Evolutionary conservation across 2,888 invertebrate species (phyloP), one percentile per base, ranked within the genome.

Genomic region (Drosophila diplacantha): DNA sequence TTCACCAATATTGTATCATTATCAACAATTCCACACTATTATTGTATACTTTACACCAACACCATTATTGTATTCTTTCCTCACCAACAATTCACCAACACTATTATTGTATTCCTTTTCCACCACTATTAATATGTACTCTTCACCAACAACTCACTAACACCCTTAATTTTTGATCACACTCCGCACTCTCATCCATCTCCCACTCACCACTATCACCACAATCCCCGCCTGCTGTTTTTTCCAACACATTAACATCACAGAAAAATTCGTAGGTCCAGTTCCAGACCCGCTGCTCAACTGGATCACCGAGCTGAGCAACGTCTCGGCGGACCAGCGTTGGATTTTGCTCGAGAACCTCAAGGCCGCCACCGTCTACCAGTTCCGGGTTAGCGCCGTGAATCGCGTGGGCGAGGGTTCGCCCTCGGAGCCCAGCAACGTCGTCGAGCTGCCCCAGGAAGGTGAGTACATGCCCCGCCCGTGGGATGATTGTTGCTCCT

Each of bases 391-490:
- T n/a, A 95, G 95, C 69, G 97, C 99, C 14, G 94, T 97, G 12
- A 99, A 99, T 88, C 94, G 94, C 50, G 97, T 98, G 1, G 99
- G 99, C 0, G 96, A 98, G 86, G 98, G 99, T 4, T 93, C 94
- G 1, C 93, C 96, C 3, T 97, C 97, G 0, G 93, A 94, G 62
- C 94, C 97, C 0, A 96, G 96, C 72, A 96, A 96, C 84, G 92
- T 95, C 53, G 92, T 99, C 54, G 94, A 95, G 78, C 90, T 99
- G 75, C 99, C 99, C 0, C 98, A 98, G 90, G 97, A 98, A 93
- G 96, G 97, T 97, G 91, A 90, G 91, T 8, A 51, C 8, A n/a
- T 20, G 1, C 0, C 2, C 29, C 7, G 20, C 37, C 26, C 29
- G 9, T 11, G 14, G 56, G 5, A 12, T 20, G 8, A 16, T 34